Conservation (phyloP, 2,797 vertebrate species). For the Eospalax fontanierii region DNA sequence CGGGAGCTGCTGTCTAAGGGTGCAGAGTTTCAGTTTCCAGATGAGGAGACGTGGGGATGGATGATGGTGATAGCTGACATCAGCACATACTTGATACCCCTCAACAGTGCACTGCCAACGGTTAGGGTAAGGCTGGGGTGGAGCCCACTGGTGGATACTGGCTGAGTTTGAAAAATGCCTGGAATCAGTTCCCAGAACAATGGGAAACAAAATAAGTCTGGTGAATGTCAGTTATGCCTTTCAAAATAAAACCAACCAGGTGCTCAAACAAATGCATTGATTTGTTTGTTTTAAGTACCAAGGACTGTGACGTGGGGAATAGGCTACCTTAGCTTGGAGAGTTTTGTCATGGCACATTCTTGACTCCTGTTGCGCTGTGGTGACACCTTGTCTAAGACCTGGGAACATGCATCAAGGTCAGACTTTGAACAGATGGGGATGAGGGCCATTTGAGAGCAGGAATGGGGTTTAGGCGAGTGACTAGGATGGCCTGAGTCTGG, state of each 20-base stretch:
- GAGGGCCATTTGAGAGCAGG: neutral
- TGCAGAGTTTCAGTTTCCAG: too few relatives aligned
- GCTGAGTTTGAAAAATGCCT: neutral
- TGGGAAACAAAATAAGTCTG: too few relatives aligned
- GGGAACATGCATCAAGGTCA: neutral
- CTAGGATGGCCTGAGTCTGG: too few relatives aligned
- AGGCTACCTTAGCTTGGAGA: neutral
- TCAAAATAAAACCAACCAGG: neutral
- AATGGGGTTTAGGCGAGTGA: neutral
- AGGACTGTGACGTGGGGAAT: accelerated
- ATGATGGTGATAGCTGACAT: too few relatives aligned
- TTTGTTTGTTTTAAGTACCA: too few relatives aligned
- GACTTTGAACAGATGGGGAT: too few relatives aligned
- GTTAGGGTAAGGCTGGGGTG: neutral
- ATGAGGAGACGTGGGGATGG: too few relatives aligned
- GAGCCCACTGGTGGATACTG: too few relatives aligned
- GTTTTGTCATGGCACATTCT: neutral
- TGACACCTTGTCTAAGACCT: neutral
- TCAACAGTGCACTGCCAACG: too few relatives aligned
- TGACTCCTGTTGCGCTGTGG: neutral
- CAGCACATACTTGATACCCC: too few relatives aligned
- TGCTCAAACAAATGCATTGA: accelerated
- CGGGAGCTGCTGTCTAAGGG: too few relatives aligned
- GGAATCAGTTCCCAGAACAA: neutral
- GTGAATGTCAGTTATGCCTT: neutral